Base-by-base conservation (phyloP, 2,888 invertebrate species). In the Heliconius ismenius region DNA sequence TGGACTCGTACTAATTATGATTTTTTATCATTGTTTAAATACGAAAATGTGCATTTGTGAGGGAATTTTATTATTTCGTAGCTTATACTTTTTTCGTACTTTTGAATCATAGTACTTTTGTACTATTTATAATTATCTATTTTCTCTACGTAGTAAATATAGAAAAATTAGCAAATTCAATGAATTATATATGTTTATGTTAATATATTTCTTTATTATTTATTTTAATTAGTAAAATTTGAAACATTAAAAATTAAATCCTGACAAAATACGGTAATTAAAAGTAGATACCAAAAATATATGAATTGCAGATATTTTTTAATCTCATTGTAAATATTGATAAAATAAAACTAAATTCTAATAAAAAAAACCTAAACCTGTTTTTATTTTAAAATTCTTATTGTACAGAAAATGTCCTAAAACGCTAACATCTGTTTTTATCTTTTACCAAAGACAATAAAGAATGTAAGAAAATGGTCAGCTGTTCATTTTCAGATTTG, bases 1-100 rank as follows among this genome's bases (percentile, higher is more conserved):
- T 77, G 49, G 69, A 28, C 73, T 63, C 69, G 43, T 85, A 86
- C 85, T 86, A 86, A 85, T 85, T 78, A 75, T 75, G 28, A 68
- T 63, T 76, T 76, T 67, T 69, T n/a, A 76, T 64, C 24, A 54
- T 74, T 63, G 63, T 70, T 70, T 70, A 63, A 70, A 70, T 36
- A 67, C 15, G 32, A 58, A 58, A 58, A 70, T 2, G n/a, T 58
- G n/a, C 9, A 58, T 32, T n/a, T 70, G n/a, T n/a, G 10, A 36
- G 7, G 58, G n/a, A 58, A 36, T 4, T 70, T 7, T 32, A 9
- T 58, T 54, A 58, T 36, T 70, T 70, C 32, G 58, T 24, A 58
- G 70, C n/a, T 70, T 6, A 39, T 39, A 39, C 39, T 39, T 39
- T 39, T 39, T 39, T 39, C 39, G 39, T 70, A 28, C 11, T 28